Evolutionary conservation across 2,113 vertebrate genomes (phyloP).

Genomic region (Pelvicachromis taeniatus): DNA sequence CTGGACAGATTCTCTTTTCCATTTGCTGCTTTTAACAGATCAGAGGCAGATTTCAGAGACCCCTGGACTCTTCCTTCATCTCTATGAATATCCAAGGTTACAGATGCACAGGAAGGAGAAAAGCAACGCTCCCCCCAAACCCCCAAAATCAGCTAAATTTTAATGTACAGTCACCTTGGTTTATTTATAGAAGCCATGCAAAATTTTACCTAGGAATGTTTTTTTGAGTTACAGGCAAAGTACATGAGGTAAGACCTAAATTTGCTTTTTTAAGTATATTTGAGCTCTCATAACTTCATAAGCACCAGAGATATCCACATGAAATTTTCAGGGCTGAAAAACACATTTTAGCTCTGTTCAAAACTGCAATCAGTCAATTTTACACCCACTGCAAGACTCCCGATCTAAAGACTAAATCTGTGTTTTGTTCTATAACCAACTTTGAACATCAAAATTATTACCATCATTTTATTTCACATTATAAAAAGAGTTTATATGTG

Average conservation of each 20-base stretch:
- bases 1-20: slow-evolving; percentile 30
- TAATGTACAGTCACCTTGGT: neutral
- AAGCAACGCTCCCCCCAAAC: neutral
- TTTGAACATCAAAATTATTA: neutral
- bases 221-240: neutral
- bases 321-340: neutral
- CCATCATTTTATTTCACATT: neutral
- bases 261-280: neutral
- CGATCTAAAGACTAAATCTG: neutral
- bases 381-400: neutral
- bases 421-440: neutral
- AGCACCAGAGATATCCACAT: neutral
- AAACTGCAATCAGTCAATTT: neutral
- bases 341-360: neutral
- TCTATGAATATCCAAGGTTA: neutral
- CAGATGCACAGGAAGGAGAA: neutral
- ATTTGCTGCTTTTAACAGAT: neutral
- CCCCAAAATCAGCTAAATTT: neutral
- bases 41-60: neutral
- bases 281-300: neutral
- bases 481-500: neutral
- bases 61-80: neutral
- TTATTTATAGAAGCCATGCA: neutral
- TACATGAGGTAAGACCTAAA: neutral
- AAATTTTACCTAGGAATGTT: neutral